Base-by-base conservation (phyloP, 2,797 vertebrate species). In the Ispidina picta region DNA sequence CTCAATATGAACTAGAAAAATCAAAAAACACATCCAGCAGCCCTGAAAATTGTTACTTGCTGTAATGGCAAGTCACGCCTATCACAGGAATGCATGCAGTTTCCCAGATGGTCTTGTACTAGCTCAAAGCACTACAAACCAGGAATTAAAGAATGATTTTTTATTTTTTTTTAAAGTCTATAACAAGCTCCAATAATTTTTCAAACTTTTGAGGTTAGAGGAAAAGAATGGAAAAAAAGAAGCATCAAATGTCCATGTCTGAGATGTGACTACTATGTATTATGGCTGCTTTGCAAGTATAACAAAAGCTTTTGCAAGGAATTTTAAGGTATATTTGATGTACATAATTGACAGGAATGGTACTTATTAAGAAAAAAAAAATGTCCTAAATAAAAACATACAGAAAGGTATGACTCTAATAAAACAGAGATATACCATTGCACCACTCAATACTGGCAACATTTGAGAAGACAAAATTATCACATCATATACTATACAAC, bases 111-210 rank as follows among this genome's bases (percentile, higher is more conserved):
- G 58, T 78, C 58, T 89, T 73, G 44, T 17, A 74, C 29, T 35
- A 37, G 48, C 66, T 81, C 73, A 71, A 63, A 90, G 79, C 64
- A 73, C 28, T 87, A 33, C 23, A 93, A 89, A 74, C 25, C 51
- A 72, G 43, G 54, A 73, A 49, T 90, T 86, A 58, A 62, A 15
- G 75, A 91, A 89, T 51, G 3, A 39, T 39, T 39, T 39, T 14
- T 39, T 39, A 39, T 39, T 39, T 39, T 15, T 39, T 39, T 39
- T 39, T 39, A 39, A 39, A 39, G 33, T 85, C 31, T 37, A 33
- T 93, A 89, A 95, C 86, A 75, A 87, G 17, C 39, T 89, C 43
- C 81, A 83, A 94, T 75, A 23, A 77, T 35, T 78, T 83, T 83
- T 89, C 86, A 43, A 68, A 87, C 55, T 93, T 93, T 70, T 55